Conservation (phyloP, 2,113 vertebrate genomes). For the Sebastes schlegelii region DNA sequence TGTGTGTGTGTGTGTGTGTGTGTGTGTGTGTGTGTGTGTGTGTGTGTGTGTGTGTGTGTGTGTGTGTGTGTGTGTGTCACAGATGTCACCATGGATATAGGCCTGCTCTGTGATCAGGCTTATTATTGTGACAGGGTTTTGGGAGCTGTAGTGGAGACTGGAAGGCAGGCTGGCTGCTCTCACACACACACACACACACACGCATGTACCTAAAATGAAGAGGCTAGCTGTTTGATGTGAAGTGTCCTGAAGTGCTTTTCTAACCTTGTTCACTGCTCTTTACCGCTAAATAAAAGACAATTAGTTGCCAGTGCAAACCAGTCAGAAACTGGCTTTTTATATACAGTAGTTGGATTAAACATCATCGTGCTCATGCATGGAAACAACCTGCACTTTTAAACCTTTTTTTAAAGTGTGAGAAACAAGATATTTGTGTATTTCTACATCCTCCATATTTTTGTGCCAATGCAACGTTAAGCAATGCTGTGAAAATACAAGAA, state of each 20-base stretch:
- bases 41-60: constrained; percentile 2
- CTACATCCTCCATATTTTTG: neutral
- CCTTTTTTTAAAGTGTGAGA: neutral
- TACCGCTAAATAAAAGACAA: constrained; percentile 48
- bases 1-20: constrained; percentile 37
- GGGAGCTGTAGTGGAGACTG: constrained; percentile 57
- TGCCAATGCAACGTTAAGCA: constrained; percentile 7
- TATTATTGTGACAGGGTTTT: constrained; percentile 80
- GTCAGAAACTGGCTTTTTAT: neutral
- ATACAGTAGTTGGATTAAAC: neutral
- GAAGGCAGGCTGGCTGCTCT: constrained; percentile 63
- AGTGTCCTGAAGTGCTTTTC: constrained; percentile 62
- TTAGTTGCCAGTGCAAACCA: constrained; percentile 2
- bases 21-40: neutral
- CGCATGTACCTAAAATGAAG: constrained; percentile 39
- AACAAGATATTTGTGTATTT: neutral
- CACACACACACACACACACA: constrained; percentile 35
- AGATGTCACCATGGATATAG: constrained; percentile 77
- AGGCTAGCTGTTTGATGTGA: constrained; percentile 61
- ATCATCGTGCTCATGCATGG: neutral
- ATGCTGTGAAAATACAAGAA: constrained; percentile 11
- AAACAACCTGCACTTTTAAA: neutral
- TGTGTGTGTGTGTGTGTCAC: constrained; percentile 22
- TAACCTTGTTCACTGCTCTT: constrained; percentile 54
- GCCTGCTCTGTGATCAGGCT: constrained; percentile 71